phyloP scores from a whole-genome alignment of 2,113 vertebrate species.

The Sapayoa aenigma region DNA sequence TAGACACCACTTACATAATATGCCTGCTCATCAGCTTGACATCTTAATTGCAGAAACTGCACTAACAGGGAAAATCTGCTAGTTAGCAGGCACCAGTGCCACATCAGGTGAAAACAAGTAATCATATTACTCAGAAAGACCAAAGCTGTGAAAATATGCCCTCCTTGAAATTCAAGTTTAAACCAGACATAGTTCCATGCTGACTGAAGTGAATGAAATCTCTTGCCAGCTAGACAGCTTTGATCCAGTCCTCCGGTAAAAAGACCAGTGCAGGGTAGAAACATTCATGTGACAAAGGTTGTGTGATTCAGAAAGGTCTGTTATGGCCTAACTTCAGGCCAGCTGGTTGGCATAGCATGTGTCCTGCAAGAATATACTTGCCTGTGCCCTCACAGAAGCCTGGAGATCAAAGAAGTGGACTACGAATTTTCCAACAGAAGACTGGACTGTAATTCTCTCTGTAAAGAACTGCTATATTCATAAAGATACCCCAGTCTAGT shows the following conservation, averaged over 20 bases:
- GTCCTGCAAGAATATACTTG: neutral
- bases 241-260: neutral
- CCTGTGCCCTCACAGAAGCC: neutral
- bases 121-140: neutral
- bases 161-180: neutral
- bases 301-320: neutral
- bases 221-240: neutral
- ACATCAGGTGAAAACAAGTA: neutral
- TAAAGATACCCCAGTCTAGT: neutral
- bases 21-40: neutral
- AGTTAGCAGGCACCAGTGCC: neutral
- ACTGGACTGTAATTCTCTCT: neutral
- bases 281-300: neutral
- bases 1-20: neutral
- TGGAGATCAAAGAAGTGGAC: neutral
- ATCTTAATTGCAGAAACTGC: conserved; percentile 5
- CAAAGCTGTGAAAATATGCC: neutral
- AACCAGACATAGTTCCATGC: neutral
- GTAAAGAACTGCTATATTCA: neutral
- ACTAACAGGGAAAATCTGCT: neutral
- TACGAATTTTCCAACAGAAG: neutral
- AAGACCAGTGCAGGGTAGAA: neutral
- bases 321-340: neutral
- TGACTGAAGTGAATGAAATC: neutral
- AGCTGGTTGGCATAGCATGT: neutral